These are phyloP conservation scores for Epsilonema sp. DNA, from an alignment of 2,888 invertebrate species.

Conservation along the genomic window DNA sequence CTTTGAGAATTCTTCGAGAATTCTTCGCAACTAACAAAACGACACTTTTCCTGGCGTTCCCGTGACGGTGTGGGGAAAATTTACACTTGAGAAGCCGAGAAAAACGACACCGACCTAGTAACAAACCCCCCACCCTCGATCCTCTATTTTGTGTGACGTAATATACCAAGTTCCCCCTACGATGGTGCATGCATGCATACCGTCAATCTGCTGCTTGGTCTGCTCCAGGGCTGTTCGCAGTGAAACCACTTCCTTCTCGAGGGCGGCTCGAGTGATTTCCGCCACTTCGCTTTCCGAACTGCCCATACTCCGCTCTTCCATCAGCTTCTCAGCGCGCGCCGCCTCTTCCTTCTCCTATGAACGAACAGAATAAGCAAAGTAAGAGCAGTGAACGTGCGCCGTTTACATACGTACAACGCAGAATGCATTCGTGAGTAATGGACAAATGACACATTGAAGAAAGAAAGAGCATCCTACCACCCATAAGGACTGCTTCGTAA, in stretches of 20 bases:
- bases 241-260: conserved; percentile 2
- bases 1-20: too few relatives aligned
- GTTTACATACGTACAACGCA: background rate
- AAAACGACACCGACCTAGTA: too few relatives aligned
- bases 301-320: background rate
- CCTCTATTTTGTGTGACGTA: too few relatives aligned
- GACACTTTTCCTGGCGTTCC: too few relatives aligned
- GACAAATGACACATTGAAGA: background rate
- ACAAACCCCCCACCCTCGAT: too few relatives aligned
- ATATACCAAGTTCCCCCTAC: too few relatives aligned
- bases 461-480: background rate
- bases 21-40: too few relatives aligned
- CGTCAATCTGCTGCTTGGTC: conserved; percentile 6
- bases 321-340: background rate
- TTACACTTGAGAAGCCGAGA: too few relatives aligned
- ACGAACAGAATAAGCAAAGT: background rate
- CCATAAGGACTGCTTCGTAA: too few relatives aligned
- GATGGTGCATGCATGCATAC: too few relatives aligned
- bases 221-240: conserved; percentile 5
- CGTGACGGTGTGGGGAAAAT: too few relatives aligned
- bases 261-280: conserved; percentile 1
- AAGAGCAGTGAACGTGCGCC: background rate
- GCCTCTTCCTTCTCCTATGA: background rate
- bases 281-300: conserved; percentile 4
- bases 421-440: background rate